phyloP scores from a whole-genome alignment of 2,888 invertebrate species.

The Margaritifera margaritifera region DNA sequence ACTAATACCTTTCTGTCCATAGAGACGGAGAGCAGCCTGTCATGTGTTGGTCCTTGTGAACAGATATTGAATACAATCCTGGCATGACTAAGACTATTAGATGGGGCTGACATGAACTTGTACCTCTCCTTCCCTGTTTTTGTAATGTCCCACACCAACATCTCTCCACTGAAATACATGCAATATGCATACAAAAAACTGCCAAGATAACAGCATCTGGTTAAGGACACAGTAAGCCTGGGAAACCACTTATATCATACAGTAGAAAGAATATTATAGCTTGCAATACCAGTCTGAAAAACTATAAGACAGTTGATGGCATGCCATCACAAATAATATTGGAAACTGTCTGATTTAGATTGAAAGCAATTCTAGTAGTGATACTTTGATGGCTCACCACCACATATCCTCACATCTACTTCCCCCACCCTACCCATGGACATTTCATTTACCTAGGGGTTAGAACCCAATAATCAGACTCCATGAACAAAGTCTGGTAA shows the following conservation, averaged over 20 bases:
- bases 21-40: constrained; percentile 58
- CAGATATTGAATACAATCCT: constrained; percentile 79
- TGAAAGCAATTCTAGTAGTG: too few relatives aligned
- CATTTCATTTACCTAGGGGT: too few relatives aligned
- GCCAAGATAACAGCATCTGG: neutral
- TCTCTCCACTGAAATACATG: constrained; percentile 75
- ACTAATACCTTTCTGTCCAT: constrained; percentile 68
- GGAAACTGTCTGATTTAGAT: too few relatives aligned
- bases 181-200: neutral
- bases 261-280: neutral
- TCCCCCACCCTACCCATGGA: too few relatives aligned
- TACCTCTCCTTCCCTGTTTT: constrained; percentile 43
- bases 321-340: too few relatives aligned
- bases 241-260: neutral
- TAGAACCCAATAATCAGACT: too few relatives aligned
- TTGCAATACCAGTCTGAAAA: neutral
- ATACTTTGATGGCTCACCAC: too few relatives aligned
- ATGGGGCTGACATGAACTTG: constrained; percentile 36
- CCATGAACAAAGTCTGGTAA: too few relatives aligned
- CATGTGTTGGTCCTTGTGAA: constrained; percentile 62
- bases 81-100: constrained; percentile 72
- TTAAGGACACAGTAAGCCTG: neutral
- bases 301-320: neutral
- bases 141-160: constrained; percentile 79
- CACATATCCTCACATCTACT: too few relatives aligned